Conservation (phyloP, 2,888 invertebrate genomes). For the Leptinotarsa haldemani region DNA sequence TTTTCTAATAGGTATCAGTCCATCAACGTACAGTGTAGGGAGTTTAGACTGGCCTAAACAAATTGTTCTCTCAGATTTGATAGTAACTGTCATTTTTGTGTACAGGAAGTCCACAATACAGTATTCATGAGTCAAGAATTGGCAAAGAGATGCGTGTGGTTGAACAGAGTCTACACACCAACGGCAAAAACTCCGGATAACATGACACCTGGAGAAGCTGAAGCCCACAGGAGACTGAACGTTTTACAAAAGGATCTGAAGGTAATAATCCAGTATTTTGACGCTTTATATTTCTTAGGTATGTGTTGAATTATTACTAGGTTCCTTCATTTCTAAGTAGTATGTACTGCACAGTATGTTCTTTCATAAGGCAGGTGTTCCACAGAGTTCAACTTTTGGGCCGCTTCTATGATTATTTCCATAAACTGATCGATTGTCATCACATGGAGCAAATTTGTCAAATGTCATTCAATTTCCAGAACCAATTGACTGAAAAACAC, state of each 20-base stretch:
- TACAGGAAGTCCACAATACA: slow-evolving; percentile 82
- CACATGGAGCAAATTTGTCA: no score
- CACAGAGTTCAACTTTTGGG: not conserved
- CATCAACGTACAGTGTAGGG: no score
- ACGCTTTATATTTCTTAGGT: no score
- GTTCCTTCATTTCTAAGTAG: no score
- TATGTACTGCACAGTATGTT: no score
- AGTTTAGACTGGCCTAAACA: no score
- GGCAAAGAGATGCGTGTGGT: slow-evolving; percentile 84
- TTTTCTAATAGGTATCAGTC: no score
- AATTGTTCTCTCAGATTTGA: no score
- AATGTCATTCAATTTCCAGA: slow-evolving; percentile 64
- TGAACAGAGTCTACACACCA: slow-evolving; percentile 73
- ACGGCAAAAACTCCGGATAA: slow-evolving; percentile 71
- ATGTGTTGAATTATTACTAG: no score
- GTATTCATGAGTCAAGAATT: slow-evolving; percentile 84
- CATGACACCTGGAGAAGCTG: slow-evolving; percentile 70
- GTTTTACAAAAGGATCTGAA: slow-evolving; percentile 80
- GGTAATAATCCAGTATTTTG: slow-evolving; percentile 62
- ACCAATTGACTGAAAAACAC: slow-evolving; percentile 80
- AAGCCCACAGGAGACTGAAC: slow-evolving; percentile 76
- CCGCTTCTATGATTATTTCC: not conserved
- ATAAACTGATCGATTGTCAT: not conserved
- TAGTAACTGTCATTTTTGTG: no score
- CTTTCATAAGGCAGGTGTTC: not conserved